A percentile compares a stretch with the other conserved stretches of the same genome.
Conservation (phyloP, 2,888 invertebrate species). For the Caenorhabditis angaria region DNA sequence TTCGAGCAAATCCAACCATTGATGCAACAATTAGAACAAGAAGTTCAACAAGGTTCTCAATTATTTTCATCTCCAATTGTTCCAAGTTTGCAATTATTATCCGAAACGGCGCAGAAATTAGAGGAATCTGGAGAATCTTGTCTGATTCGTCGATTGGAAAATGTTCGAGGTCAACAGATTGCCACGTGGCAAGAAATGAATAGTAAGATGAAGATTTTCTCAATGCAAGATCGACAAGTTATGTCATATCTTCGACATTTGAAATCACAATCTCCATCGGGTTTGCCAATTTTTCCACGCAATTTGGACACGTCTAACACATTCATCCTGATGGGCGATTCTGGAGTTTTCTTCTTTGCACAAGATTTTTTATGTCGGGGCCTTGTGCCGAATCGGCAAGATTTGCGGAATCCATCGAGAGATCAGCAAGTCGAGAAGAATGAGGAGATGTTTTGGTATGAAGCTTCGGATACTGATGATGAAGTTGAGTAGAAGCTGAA, state of each 20-base stretch:
- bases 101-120: slow-evolving; percentile 24
- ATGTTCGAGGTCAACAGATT: background rate
- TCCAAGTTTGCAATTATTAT: slow-evolving; percentile 15
- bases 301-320: slow-evolving; percentile 28
- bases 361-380: slow-evolving; percentile 33
- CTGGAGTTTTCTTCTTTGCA: slow-evolving; percentile 35
- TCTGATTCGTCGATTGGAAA: background rate
- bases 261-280: slow-evolving; percentile 23
- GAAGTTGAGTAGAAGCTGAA: slow-evolving; percentile 5
- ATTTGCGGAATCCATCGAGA: background rate
- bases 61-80: slow-evolving; percentile 13
- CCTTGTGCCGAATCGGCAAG: slow-evolving; percentile 13
- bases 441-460: slow-evolving; percentile 37
- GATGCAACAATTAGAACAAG: slow-evolving; percentile 25
- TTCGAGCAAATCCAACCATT: slow-evolving; percentile 33
- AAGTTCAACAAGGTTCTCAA: slow-evolving; percentile 21
- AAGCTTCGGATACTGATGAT: slow-evolving; percentile 43
- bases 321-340: slow-evolving; percentile 22
- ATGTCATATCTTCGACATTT: slow-evolving; percentile 38
- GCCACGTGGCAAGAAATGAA: slow-evolving; percentile 25
- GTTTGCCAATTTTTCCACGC: slow-evolving; percentile 34
- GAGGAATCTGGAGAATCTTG: background rate
- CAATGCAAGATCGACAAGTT: slow-evolving; percentile 33
- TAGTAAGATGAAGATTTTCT: slow-evolving; percentile 14
- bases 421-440: slow-evolving; percentile 11